Base-by-base conservation (phyloP, 1,140 invertebrate genomes). In the Neuroterus valhalla region DNA sequence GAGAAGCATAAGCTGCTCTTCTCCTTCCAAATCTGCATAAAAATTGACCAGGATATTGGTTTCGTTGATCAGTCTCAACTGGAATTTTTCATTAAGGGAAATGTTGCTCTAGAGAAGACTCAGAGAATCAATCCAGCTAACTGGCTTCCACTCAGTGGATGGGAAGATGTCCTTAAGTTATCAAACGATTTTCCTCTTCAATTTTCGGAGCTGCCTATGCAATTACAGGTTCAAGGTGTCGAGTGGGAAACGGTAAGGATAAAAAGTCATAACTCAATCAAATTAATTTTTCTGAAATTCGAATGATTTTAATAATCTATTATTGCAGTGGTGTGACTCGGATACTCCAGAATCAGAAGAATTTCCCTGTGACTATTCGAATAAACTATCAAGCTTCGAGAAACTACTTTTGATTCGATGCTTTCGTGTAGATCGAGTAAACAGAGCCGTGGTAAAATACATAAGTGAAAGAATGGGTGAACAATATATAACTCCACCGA, bases 41-140 rank as follows among this genome's bases (percentile, higher is more conserved):
- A 95, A 85, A 88, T 98, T 70, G 93, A 97, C 82, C 92, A 94
- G 82, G 94, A 93, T 82, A 87, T 92, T 23, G 91, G 88, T 0
- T 80, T 89, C 12, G 85, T 98, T 1, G 89, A 82, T 2, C 95
- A 96, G 81, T 82, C 89, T 2, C 93, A 98, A 83, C 83, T 98
- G n/a, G 94, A 97, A 80, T 98, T 98, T 89, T 97, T 98, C 82
- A 95, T 97, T 68, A 97, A 97, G 86, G 96, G 96, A 23, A 94
- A 93, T 79, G 92, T 96, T 1, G 91, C 93, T 0, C 85, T 97
- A 38, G 95, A 96, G 78, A 96, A 95, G 82, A 91, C 94, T n/a
- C 82, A 91, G 3, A 88, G 91, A 43, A 82, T 87, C 19, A 94
- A 93, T 88, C 94, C 95, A 1, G 92, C 92, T 23, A 81, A 88